Evolutionary conservation across 2,797 vertebrate species (phyloP).

Genomic region (Enteromius argenteus): DNA sequence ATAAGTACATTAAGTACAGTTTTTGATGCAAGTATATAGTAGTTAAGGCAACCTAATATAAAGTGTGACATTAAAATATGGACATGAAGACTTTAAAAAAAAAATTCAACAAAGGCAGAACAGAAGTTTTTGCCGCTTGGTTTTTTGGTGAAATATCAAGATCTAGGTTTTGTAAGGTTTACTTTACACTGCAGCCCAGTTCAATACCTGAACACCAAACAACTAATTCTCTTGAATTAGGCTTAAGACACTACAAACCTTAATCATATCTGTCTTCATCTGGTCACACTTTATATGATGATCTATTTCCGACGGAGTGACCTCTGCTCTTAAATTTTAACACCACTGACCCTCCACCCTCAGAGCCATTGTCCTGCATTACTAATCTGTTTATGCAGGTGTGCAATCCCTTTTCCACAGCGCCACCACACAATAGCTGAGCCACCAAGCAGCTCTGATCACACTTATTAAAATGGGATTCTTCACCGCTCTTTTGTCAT

Average conservation of each 20-base stretch:
- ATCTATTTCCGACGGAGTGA: constrained; percentile 85
- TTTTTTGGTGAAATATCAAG: background rate
- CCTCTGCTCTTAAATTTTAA: constrained; percentile 85
- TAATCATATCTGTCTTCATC: constrained; percentile 33
- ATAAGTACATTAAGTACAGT: too few species aligned
- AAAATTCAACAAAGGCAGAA: too few species aligned
- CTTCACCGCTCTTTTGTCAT: constrained; percentile 84
- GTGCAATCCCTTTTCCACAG: constrained; percentile 81
- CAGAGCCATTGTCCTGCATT: constrained; percentile 86
- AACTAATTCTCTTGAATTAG: background rate
- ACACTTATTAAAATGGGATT: constrained; percentile 89
- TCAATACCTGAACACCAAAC: background rate
- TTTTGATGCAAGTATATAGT: too few species aligned
- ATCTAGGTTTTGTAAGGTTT: background rate
- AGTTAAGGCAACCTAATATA: too few species aligned
- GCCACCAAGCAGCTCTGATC: constrained; percentile 80
- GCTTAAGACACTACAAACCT: background rate
- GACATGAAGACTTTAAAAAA: too few species aligned
- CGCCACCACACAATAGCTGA: constrained; percentile 71
- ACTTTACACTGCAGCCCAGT: background rate
- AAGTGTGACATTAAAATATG: too few species aligned
- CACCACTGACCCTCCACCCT: constrained; percentile 72
- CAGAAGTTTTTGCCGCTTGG: background rate
- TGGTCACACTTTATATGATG: constrained; percentile 42
- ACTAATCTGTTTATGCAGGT: constrained; percentile 89